Percentiles rank a stretch among this genome's conserved stretches.
phyloP scores from a whole-genome alignment of 2,113 vertebrate species.

The Cettia cetti region DNA sequence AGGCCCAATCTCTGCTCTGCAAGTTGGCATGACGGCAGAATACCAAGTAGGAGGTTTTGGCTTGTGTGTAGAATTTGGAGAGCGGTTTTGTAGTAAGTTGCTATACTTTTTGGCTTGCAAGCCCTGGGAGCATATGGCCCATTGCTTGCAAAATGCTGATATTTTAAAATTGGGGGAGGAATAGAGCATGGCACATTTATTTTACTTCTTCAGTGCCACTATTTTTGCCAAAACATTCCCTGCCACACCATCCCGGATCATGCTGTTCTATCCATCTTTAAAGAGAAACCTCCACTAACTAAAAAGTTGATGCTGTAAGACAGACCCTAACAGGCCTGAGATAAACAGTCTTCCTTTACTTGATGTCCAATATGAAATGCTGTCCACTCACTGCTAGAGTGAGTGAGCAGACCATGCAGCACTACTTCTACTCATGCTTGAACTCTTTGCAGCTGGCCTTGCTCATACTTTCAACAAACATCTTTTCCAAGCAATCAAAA shows the following conservation, averaged over 20 bases:
- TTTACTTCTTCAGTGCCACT: slow-evolving; percentile 64
- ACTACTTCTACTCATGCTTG: slow-evolving; percentile 11
- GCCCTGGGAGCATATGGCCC: slow-evolving; percentile 68
- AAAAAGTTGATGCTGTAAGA: background rate
- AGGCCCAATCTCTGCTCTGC: slow-evolving; percentile 43
- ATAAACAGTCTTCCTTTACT: background rate
- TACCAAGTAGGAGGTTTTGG: slow-evolving; percentile 70
- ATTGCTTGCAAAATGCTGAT: slow-evolving; percentile 72
- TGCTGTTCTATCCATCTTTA: slow-evolving; percentile 48
- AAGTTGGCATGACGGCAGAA: slow-evolving; percentile 67
- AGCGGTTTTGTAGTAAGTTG: slow-evolving; percentile 65
- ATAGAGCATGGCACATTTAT: slow-evolving; percentile 69
- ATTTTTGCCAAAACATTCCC: slow-evolving; percentile 63
- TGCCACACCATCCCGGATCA: slow-evolving; percentile 32
- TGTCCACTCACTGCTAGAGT: background rate
- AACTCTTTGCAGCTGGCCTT: slow-evolving; percentile 54
- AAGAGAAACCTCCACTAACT: slow-evolving; percentile 6
- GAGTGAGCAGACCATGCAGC: background rate
- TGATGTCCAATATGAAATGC: background rate
- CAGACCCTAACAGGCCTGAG: background rate
- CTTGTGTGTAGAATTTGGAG: slow-evolving; percentile 59
- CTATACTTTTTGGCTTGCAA: slow-evolving; percentile 69
- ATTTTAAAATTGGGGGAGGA: slow-evolving; percentile 69
- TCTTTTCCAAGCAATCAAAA: slow-evolving; percentile 65
- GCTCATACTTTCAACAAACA: slow-evolving; percentile 41